phyloP scores from a whole-genome alignment of 2,888 invertebrate genomes.

The Thalpophila matura region DNA sequence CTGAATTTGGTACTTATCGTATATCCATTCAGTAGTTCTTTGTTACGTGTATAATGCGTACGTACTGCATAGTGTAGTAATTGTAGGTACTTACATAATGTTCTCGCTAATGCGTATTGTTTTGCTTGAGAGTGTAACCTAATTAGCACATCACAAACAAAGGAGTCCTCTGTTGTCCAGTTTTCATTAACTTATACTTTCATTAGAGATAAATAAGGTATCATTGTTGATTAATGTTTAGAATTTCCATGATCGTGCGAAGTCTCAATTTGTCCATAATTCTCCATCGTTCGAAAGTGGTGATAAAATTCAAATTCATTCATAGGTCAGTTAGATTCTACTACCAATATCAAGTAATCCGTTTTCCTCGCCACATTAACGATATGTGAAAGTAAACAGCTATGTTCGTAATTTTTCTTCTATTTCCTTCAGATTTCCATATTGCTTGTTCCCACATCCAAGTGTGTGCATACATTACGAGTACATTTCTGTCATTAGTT shows the following conservation, averaged over 20 bases:
- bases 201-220: slow-evolving; percentile 61
- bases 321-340: slow-evolving; percentile 27
- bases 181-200: slow-evolving; percentile 76
- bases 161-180: slow-evolving; percentile 65
- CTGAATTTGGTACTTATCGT: slow-evolving; percentile 11
- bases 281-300: slow-evolving; percentile 26
- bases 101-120: slow-evolving; percentile 59
- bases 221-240: slow-evolving; percentile 19
- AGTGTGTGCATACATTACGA: slow-evolving; percentile 30
- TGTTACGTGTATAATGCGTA: not conserved
- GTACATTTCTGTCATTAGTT: slow-evolving; percentile 56
- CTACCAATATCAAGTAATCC: slow-evolving; percentile 14
- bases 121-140: slow-evolving; percentile 58
- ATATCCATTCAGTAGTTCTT: slow-evolving; percentile 9
- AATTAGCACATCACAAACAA: slow-evolving; percentile 76
- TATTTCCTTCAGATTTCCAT: slow-evolving; percentile 28
- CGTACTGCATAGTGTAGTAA: slow-evolving; percentile 8
- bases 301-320: slow-evolving; percentile 32
- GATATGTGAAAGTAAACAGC: slow-evolving; percentile 30
- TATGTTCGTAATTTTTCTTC: not conserved
- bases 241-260: slow-evolving; percentile 5
- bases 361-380: slow-evolving; percentile 24
- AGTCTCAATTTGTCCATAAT: slow-evolving; percentile 8
- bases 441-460: slow-evolving; percentile 30
- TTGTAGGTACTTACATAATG: slow-evolving; percentile 39